phyloP scores from a whole-genome alignment of 2,113 vertebrate genomes.

The Thunnus thynnus region DNA sequence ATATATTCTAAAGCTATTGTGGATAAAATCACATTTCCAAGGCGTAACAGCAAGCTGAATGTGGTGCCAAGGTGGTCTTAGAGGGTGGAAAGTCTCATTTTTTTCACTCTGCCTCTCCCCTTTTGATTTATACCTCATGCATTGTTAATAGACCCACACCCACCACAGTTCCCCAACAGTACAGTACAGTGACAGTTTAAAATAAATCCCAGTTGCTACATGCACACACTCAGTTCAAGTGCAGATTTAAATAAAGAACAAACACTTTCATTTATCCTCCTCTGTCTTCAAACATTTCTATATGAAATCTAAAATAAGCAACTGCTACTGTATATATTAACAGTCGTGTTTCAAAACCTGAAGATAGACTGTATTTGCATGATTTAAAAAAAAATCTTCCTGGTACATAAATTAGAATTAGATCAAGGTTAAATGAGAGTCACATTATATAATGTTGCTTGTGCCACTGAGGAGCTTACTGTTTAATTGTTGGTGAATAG shows the following conservation, averaged over 20 bases:
- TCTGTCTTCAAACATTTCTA: conserved; percentile 8
- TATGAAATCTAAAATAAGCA: background rate
- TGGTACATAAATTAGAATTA: background rate
- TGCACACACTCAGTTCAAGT: conserved; percentile 6
- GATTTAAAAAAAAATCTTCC: conserved; percentile 8
- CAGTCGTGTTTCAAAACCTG: background rate
- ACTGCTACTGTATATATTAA: conserved; percentile 37
- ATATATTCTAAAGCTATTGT: conserved; percentile 55
- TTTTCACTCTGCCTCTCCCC: conserved; percentile 52
- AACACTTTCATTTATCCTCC: conserved; percentile 31
- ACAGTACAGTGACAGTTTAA: conserved; percentile 25
- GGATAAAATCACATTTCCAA: conserved; percentile 62
- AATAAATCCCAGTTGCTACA: conserved; percentile 39
- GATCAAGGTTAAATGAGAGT: conserved; percentile 18
- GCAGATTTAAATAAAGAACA: conserved; percentile 33
- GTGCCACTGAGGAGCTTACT: background rate
- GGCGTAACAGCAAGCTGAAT: conserved; percentile 28
- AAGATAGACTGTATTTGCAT: conserved; percentile 37
- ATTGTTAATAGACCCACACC: conserved; percentile 52
- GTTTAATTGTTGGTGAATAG: background rate
- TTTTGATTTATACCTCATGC: conserved; percentile 70
- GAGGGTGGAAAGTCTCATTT: conserved; percentile 24
- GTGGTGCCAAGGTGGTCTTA: conserved; percentile 34
- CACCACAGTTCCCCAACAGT: conserved; percentile 15
- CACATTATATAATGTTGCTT: conserved; percentile 4